phyloP scores from a whole-genome alignment of 2,113 vertebrate species.

The Bufo bufo region DNA sequence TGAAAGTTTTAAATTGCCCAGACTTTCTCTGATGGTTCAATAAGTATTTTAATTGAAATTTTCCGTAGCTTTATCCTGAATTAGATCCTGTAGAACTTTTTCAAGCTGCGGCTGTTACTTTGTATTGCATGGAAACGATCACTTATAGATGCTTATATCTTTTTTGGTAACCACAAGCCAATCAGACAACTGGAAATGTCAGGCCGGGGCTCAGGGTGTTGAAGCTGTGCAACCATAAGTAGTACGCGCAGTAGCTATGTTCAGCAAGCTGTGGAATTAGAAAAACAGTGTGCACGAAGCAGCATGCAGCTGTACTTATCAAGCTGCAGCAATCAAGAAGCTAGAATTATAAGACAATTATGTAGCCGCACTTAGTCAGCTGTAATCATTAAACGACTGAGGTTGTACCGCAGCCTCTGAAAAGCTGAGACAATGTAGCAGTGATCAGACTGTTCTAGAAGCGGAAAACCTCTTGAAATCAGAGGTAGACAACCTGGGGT shows the following conservation, averaged over 20 bases:
- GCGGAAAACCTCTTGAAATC: not conserved
- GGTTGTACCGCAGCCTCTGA: constrained; percentile 7
- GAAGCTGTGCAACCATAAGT: constrained; percentile 41
- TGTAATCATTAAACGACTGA: constrained; percentile 49
- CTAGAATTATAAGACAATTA: constrained; percentile 49
- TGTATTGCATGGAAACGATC: not conserved
- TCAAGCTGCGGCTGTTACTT: not conserved
- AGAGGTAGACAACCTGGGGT: constrained; percentile 12
- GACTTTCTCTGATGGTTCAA: not conserved
- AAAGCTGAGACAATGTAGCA: constrained; percentile 27
- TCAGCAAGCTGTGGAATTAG: constrained; percentile 52
- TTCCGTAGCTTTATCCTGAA: not conserved
- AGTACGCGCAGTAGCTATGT: constrained; percentile 34
- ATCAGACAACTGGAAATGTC: constrained; percentile 33
- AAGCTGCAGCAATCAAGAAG: constrained; percentile 52
- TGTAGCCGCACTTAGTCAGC: constrained; percentile 43
- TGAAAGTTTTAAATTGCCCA: constrained; percentile 31
- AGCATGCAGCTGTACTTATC: constrained; percentile 53
- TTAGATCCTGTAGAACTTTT: not conserved
- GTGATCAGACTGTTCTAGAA: constrained; percentile 29
- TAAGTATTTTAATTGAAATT: constrained; percentile 19
- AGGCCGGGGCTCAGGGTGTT: constrained; percentile 13
- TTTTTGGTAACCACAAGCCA: constrained; percentile 13
- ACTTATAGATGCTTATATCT: not conserved
- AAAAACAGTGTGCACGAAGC: constrained; percentile 28